Percentiles rank a stretch among this genome's conserved stretches.
phyloP scores from a whole-genome alignment of 2,797 vertebrate species.

The Clarias fuscus region DNA sequence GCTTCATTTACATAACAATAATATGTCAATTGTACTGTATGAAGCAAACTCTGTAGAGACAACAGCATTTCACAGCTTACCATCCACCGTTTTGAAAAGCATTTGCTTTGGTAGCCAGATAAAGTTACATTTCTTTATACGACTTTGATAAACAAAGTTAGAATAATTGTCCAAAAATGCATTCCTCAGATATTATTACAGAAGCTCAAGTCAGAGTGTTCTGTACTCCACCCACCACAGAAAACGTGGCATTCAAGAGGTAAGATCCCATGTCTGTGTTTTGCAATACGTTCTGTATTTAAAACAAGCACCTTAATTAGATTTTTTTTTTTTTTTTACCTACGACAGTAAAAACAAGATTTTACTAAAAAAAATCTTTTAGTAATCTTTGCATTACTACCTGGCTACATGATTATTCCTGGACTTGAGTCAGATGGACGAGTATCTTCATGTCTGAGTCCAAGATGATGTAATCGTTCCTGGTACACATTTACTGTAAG shows the following conservation, averaged over 20 bases:
- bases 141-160: not conserved
- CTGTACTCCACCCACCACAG: not conserved
- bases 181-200: not conserved
- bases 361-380: not conserved
- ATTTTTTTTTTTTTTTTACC: not conserved
- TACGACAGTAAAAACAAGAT: not conserved
- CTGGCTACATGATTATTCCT: no score
- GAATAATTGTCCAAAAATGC: not conserved
- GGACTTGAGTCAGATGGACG: not conserved
- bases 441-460: not conserved
- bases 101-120: not conserved
- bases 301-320: slow-evolving; percentile 78
- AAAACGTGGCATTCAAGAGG: not conserved
- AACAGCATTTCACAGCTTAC: no score
- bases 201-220: not conserved
- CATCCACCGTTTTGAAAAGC: not conserved
- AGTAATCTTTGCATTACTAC: no score
- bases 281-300: not conserved
- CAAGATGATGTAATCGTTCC: not conserved
- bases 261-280: not conserved
- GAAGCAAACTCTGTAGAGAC: no score
- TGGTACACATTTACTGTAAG: not conserved
- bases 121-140: not conserved
- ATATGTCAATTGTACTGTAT: no score
- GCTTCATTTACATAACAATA: no score